These are phyloP conservation scores for Parotia lawesii DNA, from an alignment of 2,113 vertebrate genomes.

Conservation along the genomic window DNA sequence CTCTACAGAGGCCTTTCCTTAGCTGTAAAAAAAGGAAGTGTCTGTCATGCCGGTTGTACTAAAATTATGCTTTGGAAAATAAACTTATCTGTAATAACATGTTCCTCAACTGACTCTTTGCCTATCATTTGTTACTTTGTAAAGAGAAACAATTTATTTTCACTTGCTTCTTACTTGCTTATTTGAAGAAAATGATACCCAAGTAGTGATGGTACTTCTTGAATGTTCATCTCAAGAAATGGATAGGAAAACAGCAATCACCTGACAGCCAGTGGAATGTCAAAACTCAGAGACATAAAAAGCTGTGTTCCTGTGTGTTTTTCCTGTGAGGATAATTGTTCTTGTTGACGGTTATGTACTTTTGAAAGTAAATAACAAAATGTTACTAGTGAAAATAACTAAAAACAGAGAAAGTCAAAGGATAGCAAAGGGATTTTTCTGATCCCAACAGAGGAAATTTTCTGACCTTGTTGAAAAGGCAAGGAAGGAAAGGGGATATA, in stretches of 20 bases:
- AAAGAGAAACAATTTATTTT: neutral
- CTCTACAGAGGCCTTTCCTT: neutral
- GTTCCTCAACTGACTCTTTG: neutral
- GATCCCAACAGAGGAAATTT: neutral
- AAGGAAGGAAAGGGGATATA: neutral
- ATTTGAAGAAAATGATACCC: neutral
- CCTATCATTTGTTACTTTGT: neutral
- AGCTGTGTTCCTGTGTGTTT: neutral
- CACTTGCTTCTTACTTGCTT: neutral
- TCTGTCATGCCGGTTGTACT: neutral
- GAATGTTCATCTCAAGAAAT: neutral
- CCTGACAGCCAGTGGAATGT: neutral
- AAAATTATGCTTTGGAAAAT: neutral
- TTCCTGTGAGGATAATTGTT: neutral
- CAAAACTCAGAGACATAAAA: neutral
- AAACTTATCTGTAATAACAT: neutral
- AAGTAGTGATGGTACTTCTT: neutral
- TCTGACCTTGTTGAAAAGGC: neutral
- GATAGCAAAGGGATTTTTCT: neutral
- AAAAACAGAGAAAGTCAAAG: neutral
- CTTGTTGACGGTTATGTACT: neutral
- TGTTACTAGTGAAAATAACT: neutral
- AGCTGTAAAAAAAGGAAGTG: neutral
- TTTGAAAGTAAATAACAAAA: slow-evolving; percentile 7
- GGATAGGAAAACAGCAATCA: neutral